Conservation (phyloP, 2,888 invertebrate genomes). For the Ectropis crepuscularia region DNA sequence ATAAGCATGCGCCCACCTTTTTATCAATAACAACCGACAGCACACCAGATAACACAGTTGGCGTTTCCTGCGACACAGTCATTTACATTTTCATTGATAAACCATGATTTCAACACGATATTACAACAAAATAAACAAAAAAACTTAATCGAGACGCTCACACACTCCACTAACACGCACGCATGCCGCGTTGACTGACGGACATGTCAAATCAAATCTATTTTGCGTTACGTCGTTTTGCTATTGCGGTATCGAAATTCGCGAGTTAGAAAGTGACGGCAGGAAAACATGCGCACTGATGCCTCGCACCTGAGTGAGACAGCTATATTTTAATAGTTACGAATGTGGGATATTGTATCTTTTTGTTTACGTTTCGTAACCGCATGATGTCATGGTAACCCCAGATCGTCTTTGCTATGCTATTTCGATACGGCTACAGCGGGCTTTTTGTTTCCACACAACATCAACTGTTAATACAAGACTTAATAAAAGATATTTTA, state of each 20-base stretch:
- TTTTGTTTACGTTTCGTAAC: conserved; percentile 70
- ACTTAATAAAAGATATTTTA: conserved; percentile 12
- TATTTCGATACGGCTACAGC: conserved; percentile 43
- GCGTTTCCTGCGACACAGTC: conserved; percentile 21
- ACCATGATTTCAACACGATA: conserved; percentile 38
- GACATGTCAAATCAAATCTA: conserved; percentile 44
- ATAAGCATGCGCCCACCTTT: conserved; percentile 45
- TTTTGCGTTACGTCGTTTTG: conserved; percentile 55
- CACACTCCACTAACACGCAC: conserved; percentile 43
- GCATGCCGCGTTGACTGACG: conserved; percentile 50
- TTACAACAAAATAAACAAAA: conserved; percentile 37
- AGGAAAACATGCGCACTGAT: conserved; percentile 52
- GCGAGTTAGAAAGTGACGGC: conserved; percentile 55
- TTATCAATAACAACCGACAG: conserved; percentile 44
- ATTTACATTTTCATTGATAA: conserved; percentile 67
- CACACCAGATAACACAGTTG: conserved; percentile 34
- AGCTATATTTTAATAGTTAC: conserved; percentile 41
- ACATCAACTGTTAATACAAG: conserved; percentile 24
- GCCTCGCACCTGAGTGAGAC: conserved; percentile 50
- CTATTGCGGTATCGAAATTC: conserved; percentile 39
- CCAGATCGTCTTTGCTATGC: conserved; percentile 41
- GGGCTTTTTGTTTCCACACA: conserved; percentile 41
- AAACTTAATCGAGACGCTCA: conserved; percentile 14
- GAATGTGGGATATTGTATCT: conserved; percentile 40
- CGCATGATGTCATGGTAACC: conserved; percentile 77